Base-by-base conservation (phyloP, 2,888 invertebrate species). In the Dioctria rufipes region DNA sequence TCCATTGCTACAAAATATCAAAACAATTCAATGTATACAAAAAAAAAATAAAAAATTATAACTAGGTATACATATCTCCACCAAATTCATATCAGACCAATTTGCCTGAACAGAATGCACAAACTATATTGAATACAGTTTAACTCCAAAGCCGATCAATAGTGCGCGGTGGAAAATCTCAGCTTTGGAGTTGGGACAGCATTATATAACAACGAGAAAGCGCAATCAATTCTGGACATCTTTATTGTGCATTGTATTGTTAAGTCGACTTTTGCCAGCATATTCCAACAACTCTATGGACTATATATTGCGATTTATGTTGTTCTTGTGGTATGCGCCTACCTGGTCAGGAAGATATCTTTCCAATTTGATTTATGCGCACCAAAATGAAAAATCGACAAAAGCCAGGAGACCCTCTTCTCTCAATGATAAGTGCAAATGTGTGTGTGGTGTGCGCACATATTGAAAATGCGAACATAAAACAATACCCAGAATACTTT, bases 231-330 rank as follows among this genome's bases (percentile, higher is more conserved):
- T 79, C 67, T 67, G 78, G 78, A 79, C 78, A 79, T 79, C 78
- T 79, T 79, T 79, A 79, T 79, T 79, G 78, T 79, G 78, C 67
- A 79, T 79, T 79, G 78, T 79, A 42, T 79, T 79, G 54, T 66
- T 66, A 79, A 67, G 66, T 79, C 66, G 58, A 78, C 66, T 79
- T 67, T 79, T 79, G 78, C 78, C 78, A 78, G 63, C 78, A 78
- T 78, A 78, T 46, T 37, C 63, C 39, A 78, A 78, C 78, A 78
- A 78, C 78, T 78, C 78, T 78, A 78, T 78, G 78, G 78, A 78
- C 78, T 63, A 78, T 78, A 78, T 78, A 63, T 78, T 78, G 63
- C 78, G 78, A 78, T 78, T 78, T 78, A 78, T 78, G 78, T 63
- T 78, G 63, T 78, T 78, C 78, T 49, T 61, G 75, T 25, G 61